phyloP scores from a whole-genome alignment of 2,797 vertebrate species.

The Acanthis flammea region DNA sequence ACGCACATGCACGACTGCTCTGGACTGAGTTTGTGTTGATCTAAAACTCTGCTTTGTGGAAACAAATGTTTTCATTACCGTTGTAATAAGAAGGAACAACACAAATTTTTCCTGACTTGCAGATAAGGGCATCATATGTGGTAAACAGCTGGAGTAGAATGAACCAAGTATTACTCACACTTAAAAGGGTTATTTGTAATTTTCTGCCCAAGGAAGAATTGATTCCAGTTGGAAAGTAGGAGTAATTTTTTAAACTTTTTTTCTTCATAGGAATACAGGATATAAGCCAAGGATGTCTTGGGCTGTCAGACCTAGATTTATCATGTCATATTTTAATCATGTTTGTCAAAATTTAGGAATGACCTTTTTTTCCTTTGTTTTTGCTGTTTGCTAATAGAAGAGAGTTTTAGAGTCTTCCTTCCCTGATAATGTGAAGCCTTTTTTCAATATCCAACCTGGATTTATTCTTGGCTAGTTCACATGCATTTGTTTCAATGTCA shows the following conservation, averaged over 20 bases:
- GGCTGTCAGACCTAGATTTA: neutral
- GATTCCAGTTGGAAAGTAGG: neutral
- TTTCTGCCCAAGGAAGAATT: neutral
- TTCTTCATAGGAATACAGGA: neutral
- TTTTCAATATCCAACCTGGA: neutral
- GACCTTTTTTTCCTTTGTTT: fast-evolving
- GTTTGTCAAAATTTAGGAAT: neutral
- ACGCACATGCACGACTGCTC: neutral
- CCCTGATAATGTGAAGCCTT: neutral
- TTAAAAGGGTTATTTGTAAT: neutral
- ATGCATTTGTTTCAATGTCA: neutral
- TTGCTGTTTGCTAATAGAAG: neutral
- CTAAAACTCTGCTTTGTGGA: neutral
- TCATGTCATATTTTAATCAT: neutral
- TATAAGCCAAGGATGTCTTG: neutral
- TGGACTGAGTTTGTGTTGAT: neutral
- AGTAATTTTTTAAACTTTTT: neutral
- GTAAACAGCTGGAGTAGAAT: neutral
- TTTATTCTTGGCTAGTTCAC: neutral
- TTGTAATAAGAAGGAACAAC: neutral
- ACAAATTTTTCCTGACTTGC: neutral
- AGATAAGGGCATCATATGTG: neutral
- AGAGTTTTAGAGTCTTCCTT: neutral
- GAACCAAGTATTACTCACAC: neutral
- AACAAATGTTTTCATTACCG: neutral